Evolutionary conservation across 2,888 invertebrate species (phyloP).

Genomic region (Perdita meconis): DNA sequence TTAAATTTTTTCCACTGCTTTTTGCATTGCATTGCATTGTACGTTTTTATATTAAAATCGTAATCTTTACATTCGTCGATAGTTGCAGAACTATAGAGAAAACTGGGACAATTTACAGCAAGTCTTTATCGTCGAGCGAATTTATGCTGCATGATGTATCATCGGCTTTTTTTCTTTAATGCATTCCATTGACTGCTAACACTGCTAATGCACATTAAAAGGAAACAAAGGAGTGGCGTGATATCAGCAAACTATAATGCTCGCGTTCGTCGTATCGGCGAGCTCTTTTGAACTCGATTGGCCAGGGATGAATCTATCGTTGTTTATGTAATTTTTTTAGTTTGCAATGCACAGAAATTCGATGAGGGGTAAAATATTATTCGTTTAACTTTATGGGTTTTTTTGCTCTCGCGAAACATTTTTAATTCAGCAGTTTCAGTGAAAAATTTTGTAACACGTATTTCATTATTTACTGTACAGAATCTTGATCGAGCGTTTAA

Average conservation of each 20-base stretch:
- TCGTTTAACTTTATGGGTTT: neutral
- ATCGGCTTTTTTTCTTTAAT: neutral
- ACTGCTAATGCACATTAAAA: constrained; percentile 35
- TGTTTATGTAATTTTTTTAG: constrained; percentile 37
- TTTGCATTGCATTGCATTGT: too few species aligned
- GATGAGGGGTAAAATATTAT: neutral
- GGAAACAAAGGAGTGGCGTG: constrained; percentile 48
- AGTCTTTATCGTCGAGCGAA: too few species aligned
- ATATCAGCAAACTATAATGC: constrained; percentile 25
- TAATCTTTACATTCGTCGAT: constrained; percentile 18
- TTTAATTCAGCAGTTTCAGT: too few species aligned
- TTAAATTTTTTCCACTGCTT: too few species aligned
- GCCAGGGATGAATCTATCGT: constrained; percentile 25
- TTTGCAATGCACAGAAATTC: neutral
- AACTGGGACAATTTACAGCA: neutral
- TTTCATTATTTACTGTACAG: too few species aligned
- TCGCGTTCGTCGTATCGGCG: constrained; percentile 23
- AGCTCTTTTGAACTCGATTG: constrained; percentile 37
- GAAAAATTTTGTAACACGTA: too few species aligned
- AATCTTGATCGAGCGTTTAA: too few species aligned
- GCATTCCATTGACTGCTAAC: constrained; percentile 27
- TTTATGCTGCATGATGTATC: constrained; percentile 20
- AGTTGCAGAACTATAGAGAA: neutral
- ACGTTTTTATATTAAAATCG: constrained; percentile 7
- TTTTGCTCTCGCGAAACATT: too few species aligned